Percentiles rank a stretch among this genome's conserved stretches.
phyloP scores from a whole-genome alignment of 2,797 vertebrate species.

The Acrossocheilus fasciatus region DNA sequence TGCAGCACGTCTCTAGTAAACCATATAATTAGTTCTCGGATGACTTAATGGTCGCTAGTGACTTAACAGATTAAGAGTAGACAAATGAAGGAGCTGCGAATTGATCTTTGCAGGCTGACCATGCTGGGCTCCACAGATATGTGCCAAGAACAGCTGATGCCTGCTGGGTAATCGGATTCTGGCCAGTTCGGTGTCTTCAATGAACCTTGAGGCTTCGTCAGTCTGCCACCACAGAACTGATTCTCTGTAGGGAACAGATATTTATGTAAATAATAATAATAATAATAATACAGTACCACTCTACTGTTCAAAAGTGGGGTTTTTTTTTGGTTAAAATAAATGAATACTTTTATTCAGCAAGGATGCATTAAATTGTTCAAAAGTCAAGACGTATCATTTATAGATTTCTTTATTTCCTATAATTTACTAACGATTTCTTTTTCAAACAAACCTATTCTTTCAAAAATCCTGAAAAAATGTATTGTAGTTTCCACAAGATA shows the following conservation, averaged over 20 bases:
- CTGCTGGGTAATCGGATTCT: constrained; percentile 88
- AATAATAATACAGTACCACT: too few species aligned
- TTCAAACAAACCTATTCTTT: background rate
- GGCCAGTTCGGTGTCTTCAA: constrained; percentile 94
- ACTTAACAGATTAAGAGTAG: constrained; percentile 10
- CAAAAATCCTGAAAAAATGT: background rate
- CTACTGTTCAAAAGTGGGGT: too few species aligned
- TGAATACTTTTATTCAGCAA: background rate
- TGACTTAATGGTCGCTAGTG: background rate
- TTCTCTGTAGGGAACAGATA: constrained; percentile 75
- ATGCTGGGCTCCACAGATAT: constrained; percentile 85
- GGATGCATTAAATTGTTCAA: background rate
- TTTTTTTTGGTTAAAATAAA: background rate
- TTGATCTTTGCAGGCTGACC: constrained; percentile 67
- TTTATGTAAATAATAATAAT: too few species aligned
- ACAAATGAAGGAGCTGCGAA: constrained; percentile 30
- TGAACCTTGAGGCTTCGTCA: constrained; percentile 86
- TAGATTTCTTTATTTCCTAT: background rate
- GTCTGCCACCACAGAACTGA: constrained; percentile 89
- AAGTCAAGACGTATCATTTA: background rate
- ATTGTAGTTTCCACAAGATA: background rate
- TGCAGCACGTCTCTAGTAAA: constrained; percentile 25
- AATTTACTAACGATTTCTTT: background rate
- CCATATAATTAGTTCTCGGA: background rate
- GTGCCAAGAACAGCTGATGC: constrained; percentile 95